Evolutionary conservation across 92 coral and sea anemone species (phyloP).

Genomic region (Virgularia gustaviana): DNA sequence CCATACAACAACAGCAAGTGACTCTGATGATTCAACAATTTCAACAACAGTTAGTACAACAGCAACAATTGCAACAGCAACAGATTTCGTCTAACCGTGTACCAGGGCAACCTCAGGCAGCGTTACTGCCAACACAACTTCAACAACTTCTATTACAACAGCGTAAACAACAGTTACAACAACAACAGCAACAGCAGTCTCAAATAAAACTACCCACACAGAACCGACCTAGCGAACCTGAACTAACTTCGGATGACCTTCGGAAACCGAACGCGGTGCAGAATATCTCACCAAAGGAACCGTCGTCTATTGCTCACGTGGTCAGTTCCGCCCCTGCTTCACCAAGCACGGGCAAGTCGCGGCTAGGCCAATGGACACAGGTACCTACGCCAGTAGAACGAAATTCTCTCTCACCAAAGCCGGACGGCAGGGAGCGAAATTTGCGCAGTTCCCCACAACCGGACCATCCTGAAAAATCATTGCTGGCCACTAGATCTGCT

Average conservation of each 20-base stretch:
- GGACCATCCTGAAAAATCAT: conserved; percentile 25
- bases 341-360: conserved; percentile 61
- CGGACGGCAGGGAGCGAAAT: conserved; percentile 34
- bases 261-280: neutral
- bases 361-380: conserved; percentile 93
- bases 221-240: conserved; percentile 51
- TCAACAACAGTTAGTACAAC: conserved; percentile 56
- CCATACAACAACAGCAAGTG: conserved; percentile 89
- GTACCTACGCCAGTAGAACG: conserved; percentile 42
- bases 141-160: conserved; percentile 64
- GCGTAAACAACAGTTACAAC: conserved; percentile 46
- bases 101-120: conserved; percentile 49
- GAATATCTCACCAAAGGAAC: conserved; percentile 47
- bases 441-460: conserved; percentile 32
- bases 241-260: neutral
- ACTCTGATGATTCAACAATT: conserved; percentile 72
- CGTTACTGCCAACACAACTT: conserved; percentile 35
- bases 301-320: conserved; percentile 44
- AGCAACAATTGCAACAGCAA: conserved; percentile 48
- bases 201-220: conserved; percentile 43
- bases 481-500: conserved; percentile 45
- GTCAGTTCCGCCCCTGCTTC: conserved; percentile 65
- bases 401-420: conserved; percentile 18
- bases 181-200: conserved; percentile 42
- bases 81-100: conserved; percentile 43